Base-by-base conservation (phyloP, 2,888 invertebrate species). In the Autographa pulchrina region DNA sequence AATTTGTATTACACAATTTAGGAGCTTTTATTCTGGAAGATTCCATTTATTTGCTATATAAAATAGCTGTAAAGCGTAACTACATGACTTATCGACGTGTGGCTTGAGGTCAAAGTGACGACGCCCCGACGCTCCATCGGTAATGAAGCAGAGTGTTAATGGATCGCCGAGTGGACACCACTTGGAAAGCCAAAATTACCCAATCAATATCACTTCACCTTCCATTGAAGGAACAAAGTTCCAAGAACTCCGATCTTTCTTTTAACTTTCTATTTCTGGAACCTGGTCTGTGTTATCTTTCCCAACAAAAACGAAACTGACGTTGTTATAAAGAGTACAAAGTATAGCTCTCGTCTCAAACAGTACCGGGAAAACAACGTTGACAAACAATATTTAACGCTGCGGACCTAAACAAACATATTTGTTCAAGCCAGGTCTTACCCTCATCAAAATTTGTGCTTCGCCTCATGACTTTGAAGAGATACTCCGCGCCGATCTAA, bases 401-500 rank as follows among this genome's bases (percentile, higher is more conserved):
- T 62, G 20, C 54, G 67, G 65, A 38, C 79, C 85, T 83, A 85
- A 80, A 78, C 81, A 84, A 85, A 84, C 83, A 85, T 75, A 82
- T 85, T 81, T 78, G 75, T 84, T 67, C 69, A 35, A 70, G 70
- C 61, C 71, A 70, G 74, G 62, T 61, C 52, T 62, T 70, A 80
- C 80, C 77, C 78, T 76, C 77, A 80, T 79, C 82, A 81, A 74
- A 80, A 78, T 75, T 82, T 70, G 67, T 75, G 68, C 67, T 65
- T 65, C 66, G 59, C 66, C 43, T 66, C 58, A 65, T 65, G 72
- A 67, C 72, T 74, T 75, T 72, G 63, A 67, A 65, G 68, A 66
- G 75, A 72, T 75, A 72, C 73, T 73, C 62, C 62, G 59, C 25
- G 41, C 20, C 18, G 20, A 66, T 80, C 56, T 70, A 75, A 80